Evolutionary conservation across 2,888 invertebrate genomes (phyloP).

Genomic region (Crepidodera aurea): DNA sequence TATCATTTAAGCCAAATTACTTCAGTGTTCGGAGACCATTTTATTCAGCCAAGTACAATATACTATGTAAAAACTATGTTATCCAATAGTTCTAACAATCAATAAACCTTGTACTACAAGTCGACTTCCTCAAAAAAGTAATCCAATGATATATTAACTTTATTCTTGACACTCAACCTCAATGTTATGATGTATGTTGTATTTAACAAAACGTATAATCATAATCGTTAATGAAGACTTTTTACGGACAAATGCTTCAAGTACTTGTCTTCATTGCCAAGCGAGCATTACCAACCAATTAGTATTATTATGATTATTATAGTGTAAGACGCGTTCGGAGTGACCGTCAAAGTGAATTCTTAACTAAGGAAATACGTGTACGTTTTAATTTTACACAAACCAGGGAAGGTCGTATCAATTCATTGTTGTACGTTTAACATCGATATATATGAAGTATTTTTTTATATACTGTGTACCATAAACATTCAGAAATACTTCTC

Average conservation of each 20-base stretch:
- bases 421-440: too few species aligned
- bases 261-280: slow-evolving; percentile 23
- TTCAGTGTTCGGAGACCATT: too few species aligned
- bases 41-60: too few species aligned
- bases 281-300: slow-evolving; percentile 18
- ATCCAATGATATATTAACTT: background rate
- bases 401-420: background rate
- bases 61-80: too few species aligned
- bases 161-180: slow-evolving; percentile 15
- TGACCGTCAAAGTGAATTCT: slow-evolving; percentile 12
- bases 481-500: too few species aligned
- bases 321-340: background rate
- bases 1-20: too few species aligned
- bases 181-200: slow-evolving; percentile 1
- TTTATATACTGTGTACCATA: too few species aligned
- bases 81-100: too few species aligned
- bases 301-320: slow-evolving; percentile 18
- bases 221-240: slow-evolving; percentile 17
- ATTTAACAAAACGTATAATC: slow-evolving; percentile 15
- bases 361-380: slow-evolving; percentile 10
- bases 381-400: background rate
- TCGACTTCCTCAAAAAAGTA: background rate
- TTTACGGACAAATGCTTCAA: slow-evolving; percentile 12
- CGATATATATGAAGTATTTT: too few species aligned
- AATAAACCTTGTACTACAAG: background rate